A percentile compares a stretch with the other conserved stretches of the same genome.
Conservation (phyloP, 2,888 invertebrate genomes). For the Gandaritis pyraliata region DNA sequence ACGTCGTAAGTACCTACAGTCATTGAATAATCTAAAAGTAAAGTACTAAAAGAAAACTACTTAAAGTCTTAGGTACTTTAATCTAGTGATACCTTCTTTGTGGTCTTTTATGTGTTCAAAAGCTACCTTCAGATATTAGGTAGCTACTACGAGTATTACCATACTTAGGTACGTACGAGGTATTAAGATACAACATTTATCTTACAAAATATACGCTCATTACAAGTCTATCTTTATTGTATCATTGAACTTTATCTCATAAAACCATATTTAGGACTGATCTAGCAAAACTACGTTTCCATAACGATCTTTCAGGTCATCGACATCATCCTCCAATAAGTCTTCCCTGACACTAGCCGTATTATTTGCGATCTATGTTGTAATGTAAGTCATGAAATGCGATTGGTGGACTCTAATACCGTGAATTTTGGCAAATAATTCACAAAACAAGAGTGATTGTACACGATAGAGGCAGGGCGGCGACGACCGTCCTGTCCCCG, state of each 20-base stretch:
- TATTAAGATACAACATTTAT: no score
- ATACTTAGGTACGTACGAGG: no score
- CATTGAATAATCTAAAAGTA: constrained; percentile 17
- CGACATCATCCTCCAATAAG: constrained; percentile 23
- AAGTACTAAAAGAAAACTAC: background rate
- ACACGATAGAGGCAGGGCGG: constrained; percentile 64
- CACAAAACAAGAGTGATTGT: constrained; percentile 59
- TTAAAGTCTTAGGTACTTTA: background rate
- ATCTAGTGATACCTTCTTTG: background rate
- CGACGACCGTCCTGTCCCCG: constrained; percentile 63
- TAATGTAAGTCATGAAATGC: constrained; percentile 38
- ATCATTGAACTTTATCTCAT: background rate
- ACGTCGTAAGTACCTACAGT: constrained; percentile 9
- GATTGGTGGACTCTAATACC: constrained; percentile 48
- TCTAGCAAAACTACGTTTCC: constrained; percentile 6
- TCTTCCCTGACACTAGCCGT: constrained; percentile 11
- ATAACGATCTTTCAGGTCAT: constrained; percentile 26
- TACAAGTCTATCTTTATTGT: no score
- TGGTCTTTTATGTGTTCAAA: no score
- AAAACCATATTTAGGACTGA: background rate
- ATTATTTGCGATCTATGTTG: constrained; percentile 35
- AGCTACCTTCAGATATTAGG: no score
- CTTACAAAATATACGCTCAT: no score
- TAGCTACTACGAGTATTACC: no score
- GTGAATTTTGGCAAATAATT: constrained; percentile 58